phyloP scores from a whole-genome alignment of 53 echinoderm and acorn worm species.

The Crossaster papposus region DNA sequence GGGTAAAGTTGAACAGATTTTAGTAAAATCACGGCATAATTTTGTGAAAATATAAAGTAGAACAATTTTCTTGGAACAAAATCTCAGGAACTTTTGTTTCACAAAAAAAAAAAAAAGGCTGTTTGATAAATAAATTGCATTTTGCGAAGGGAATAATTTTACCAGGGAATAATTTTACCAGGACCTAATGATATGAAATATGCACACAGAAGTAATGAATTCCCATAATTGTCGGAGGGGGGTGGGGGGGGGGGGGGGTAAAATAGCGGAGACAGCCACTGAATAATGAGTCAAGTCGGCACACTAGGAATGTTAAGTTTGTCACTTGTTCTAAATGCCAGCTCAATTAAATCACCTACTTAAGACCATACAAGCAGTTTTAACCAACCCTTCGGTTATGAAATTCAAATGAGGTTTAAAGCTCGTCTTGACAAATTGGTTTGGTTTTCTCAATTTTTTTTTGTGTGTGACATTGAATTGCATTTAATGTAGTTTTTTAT shows the following conservation, averaged over 20 bases:
- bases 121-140: background rate
- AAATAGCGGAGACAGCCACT: background rate
- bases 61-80: too few relatives aligned
- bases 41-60: too few relatives aligned
- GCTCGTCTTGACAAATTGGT: background rate
- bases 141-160: too few relatives aligned
- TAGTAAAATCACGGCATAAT: too few relatives aligned
- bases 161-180: too few relatives aligned
- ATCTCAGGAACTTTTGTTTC: too few relatives aligned
- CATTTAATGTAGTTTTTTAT: background rate
- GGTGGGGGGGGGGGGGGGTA: background rate
- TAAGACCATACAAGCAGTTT: background rate
- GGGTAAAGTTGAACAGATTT: too few relatives aligned
- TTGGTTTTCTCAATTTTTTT: background rate
- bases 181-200: background rate
- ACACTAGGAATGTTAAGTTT: background rate
- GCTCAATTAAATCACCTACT: background rate
- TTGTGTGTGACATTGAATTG: background rate
- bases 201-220: background rate
- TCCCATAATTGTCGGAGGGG: background rate
- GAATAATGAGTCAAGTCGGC: background rate
- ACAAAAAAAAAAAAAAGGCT: background rate
- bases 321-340: background rate
- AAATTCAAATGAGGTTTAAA: background rate
- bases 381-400: background rate